phyloP scores from a whole-genome alignment of 2,797 vertebrate genomes.

The Sciurus carolinensis region DNA sequence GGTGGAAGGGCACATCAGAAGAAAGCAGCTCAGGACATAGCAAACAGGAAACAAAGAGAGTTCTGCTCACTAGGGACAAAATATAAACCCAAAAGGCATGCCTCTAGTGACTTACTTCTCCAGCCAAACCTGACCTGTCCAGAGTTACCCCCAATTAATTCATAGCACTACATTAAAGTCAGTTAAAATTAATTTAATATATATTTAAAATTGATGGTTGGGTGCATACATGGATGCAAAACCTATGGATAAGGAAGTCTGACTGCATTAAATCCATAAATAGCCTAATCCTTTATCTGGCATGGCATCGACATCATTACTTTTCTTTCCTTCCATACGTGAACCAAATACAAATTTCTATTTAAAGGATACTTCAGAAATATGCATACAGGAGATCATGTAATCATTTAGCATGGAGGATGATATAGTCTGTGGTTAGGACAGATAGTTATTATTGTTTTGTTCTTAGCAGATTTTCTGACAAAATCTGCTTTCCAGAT shows the following conservation, averaged over 20 bases:
- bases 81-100: no score
- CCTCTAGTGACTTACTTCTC: no score
- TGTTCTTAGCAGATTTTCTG: conserved; percentile 45
- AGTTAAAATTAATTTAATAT: no score
- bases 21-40: no score
- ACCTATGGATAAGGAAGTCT: background rate
- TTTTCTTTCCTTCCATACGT: background rate
- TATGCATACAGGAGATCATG: background rate
- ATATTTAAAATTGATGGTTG: background rate
- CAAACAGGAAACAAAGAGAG: no score
- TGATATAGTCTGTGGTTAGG: background rate
- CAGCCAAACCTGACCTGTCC: no score
- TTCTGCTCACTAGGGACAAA: no score
- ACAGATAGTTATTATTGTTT: background rate
- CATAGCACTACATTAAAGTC: no score
- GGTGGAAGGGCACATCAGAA: no score
- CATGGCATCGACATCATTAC: background rate
- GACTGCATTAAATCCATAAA: background rate
- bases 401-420: background rate
- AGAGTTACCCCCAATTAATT: no score
- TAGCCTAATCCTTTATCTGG: background rate
- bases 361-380: background rate
- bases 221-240: background rate
- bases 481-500: conserved; percentile 14
- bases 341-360: background rate